A percentile compares a stretch with the other conserved stretches of the same genome.
Conservation (phyloP, 2,888 invertebrate species). For the Lottia gigantea region DNA sequence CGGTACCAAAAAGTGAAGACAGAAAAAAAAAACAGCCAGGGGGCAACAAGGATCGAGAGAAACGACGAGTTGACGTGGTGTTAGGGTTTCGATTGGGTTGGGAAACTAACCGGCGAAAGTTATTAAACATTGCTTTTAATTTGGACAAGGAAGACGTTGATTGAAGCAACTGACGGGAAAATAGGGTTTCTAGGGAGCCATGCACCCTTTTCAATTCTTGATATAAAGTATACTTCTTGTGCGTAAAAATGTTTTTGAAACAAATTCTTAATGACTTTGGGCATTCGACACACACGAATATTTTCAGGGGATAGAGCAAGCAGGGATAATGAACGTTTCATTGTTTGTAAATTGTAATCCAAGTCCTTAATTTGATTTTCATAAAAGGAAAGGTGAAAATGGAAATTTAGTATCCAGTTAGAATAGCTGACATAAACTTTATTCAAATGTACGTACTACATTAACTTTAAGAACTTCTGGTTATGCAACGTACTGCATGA, state of each 20-base stretch:
- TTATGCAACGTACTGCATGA: too few species aligned
- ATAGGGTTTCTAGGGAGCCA: neutral
- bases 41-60: neutral
- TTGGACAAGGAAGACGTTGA: too few species aligned
- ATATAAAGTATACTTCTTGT: neutral
- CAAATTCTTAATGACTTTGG: neutral
- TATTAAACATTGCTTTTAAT: too few species aligned
- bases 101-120: too few species aligned
- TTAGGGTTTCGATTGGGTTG: too few species aligned
- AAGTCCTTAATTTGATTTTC: neutral
- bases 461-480: too few species aligned
- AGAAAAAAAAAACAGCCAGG: neutral
- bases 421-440: neutral
- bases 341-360: neutral
- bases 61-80: neutral
- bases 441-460: neutral
- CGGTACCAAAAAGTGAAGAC: constrained; percentile 2
- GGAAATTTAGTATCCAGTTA: neutral
- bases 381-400: neutral
- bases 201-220: neutral
- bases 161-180: neutral
- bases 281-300: neutral
- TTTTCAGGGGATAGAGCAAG: neutral
- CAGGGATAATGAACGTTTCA: neutral
- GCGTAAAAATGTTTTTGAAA: neutral